Percentiles rank a stretch among this genome's conserved stretches.
phyloP scores from a whole-genome alignment of 2,113 vertebrate genomes.

The Rhipidura dahli region DNA sequence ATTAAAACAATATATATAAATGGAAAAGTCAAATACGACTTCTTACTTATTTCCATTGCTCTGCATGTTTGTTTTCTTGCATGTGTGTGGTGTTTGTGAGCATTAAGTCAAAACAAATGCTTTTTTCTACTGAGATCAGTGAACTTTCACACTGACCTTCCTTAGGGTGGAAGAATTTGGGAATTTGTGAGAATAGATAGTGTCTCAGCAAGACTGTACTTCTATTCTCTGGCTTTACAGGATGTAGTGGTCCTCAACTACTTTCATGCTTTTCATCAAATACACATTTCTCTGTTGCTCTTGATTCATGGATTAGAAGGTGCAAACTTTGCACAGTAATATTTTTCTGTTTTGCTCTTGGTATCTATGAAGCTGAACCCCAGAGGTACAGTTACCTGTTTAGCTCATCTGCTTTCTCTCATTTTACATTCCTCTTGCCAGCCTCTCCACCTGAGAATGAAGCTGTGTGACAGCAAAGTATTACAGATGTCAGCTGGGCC shows the following conservation, averaged over 20 bases:
- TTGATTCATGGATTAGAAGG: neutral
- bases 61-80: neutral
- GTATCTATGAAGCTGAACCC: neutral
- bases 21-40: neutral
- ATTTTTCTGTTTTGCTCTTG: neutral
- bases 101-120: neutral
- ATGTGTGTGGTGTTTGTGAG: neutral
- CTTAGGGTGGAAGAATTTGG: neutral
- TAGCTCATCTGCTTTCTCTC: neutral
- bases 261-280: neutral
- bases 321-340: neutral
- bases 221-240: neutral
- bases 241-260: neutral
- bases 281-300: neutral
- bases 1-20: neutral
- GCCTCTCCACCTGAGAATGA: neutral
- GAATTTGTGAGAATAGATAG: neutral
- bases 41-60: neutral
- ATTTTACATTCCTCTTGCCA: neutral
- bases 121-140: neutral
- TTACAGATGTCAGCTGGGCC: accelerated
- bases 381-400: neutral
- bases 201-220: neutral
- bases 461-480: neutral
- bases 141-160: neutral